These are phyloP conservation scores for Beaufortia kweichowensis DNA, from an alignment of 2,113 vertebrate genomes.

Conservation along the genomic window DNA sequence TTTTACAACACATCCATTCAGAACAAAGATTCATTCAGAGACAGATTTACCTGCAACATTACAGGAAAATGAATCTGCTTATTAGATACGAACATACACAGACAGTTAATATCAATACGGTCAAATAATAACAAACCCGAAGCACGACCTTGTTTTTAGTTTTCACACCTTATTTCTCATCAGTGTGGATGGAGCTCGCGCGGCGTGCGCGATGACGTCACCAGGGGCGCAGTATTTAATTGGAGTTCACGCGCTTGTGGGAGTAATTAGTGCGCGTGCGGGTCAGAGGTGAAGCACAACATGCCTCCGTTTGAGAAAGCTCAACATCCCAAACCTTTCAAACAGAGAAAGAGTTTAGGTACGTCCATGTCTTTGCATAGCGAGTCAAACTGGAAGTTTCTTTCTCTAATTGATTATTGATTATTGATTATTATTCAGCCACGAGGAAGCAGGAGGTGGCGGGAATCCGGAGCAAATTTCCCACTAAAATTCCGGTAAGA, in stretches of 20 bases:
- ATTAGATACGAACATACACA: neutral
- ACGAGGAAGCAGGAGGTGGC: slow-evolving; percentile 83
- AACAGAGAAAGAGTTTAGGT: slow-evolving; percentile 84
- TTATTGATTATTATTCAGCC: slow-evolving; percentile 64
- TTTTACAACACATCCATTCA: neutral
- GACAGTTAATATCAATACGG: neutral
- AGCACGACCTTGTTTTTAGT: neutral
- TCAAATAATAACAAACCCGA: neutral
- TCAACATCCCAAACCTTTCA: slow-evolving; percentile 75
- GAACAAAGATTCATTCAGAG: slow-evolving; percentile 14
- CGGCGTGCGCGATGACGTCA: slow-evolving; percentile 56
- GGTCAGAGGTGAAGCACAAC: slow-evolving; percentile 15
- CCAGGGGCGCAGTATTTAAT: slow-evolving; percentile 64
- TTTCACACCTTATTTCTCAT: too few species aligned
- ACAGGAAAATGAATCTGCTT: neutral
- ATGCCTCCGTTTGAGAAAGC: slow-evolving; percentile 73
- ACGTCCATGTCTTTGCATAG: slow-evolving; percentile 12
- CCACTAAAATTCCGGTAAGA: slow-evolving; percentile 86
- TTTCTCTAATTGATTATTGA: neutral
- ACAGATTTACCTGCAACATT: slow-evolving; percentile 13
- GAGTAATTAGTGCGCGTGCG: slow-evolving; percentile 5
- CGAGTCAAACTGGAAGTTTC: too few species aligned
- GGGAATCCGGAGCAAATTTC: slow-evolving; percentile 85
- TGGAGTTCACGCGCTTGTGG: neutral
- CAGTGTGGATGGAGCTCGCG: neutral